Percentiles rank a stretch among this genome's conserved stretches.
phyloP scores from a whole-genome alignment of 2,113 vertebrate genomes.

The Semicossyphus pulcher region DNA sequence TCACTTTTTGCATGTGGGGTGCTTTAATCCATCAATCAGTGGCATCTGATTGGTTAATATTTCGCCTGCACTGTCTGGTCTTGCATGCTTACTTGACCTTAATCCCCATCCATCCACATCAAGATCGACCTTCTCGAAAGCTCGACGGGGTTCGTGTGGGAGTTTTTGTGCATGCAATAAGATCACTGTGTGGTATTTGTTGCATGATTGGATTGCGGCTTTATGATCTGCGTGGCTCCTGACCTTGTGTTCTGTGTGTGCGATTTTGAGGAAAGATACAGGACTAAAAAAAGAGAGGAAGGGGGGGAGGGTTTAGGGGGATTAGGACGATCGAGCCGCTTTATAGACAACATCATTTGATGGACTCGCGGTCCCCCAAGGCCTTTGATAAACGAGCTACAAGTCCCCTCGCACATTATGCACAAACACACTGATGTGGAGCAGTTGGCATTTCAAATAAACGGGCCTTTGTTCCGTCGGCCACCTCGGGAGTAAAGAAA shows the following conservation, averaged over 20 bases:
- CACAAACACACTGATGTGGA: slow-evolving; percentile 4
- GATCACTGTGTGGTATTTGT: slow-evolving; percentile 33
- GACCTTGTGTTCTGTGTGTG: slow-evolving; percentile 1
- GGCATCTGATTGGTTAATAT: neutral
- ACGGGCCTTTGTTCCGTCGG: slow-evolving; percentile 56
- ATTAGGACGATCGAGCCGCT: slow-evolving; percentile 45
- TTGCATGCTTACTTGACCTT: slow-evolving; percentile 46
- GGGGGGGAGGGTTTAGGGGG: slow-evolving; percentile 26
- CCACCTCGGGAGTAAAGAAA: slow-evolving; percentile 13
- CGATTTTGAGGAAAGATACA: neutral
- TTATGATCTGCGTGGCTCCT: slow-evolving; percentile 37
- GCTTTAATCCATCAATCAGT: neutral
- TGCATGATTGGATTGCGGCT: slow-evolving; percentile 48
- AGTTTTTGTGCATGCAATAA: neutral
- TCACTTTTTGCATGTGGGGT: neutral
- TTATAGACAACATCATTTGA: slow-evolving; percentile 46
- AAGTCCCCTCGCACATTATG: slow-evolving; percentile 36
- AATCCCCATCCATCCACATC: slow-evolving; percentile 45
- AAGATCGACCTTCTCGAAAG: slow-evolving; percentile 19
- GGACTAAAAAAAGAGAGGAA: neutral
- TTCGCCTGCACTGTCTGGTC: neutral
- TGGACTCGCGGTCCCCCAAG: slow-evolving; percentile 29
- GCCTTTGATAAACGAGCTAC: slow-evolving; percentile 55
- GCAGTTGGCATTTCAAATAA: slow-evolving; percentile 63
- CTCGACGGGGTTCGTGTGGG: neutral